phyloP scores from a whole-genome alignment of 2,797 vertebrate species.

The Pangasius mekongensis region DNA sequence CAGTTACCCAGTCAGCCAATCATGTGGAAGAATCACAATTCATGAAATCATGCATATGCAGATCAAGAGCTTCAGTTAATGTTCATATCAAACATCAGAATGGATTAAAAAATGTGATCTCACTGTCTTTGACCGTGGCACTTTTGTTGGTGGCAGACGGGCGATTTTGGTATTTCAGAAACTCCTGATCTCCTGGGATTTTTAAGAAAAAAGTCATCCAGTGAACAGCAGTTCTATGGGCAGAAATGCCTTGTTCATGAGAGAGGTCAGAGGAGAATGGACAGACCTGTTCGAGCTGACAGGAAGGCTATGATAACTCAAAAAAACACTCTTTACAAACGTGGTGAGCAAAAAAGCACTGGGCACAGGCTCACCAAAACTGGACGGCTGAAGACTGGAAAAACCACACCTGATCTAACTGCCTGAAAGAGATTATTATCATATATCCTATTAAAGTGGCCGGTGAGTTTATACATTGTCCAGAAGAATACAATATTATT shows the following conservation, averaged over 20 bases:
- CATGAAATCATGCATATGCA: neutral
- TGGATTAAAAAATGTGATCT: neutral
- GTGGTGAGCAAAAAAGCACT: neutral
- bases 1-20: neutral
- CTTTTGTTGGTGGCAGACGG: neutral
- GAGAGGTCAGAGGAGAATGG: neutral
- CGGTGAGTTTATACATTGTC: neutral
- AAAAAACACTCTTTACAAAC: neutral
- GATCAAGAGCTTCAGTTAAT: neutral
- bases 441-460: neutral
- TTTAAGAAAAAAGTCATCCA: neutral
- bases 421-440: too few species aligned
- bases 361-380: neutral
- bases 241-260: neutral
- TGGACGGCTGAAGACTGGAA: neutral
- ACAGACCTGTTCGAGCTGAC: neutral
- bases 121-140: neutral
- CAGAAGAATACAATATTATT: neutral
- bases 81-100: neutral
- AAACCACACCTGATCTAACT: neutral
- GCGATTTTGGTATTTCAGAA: neutral
- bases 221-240: neutral
- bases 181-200: neutral
- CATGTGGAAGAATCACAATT: neutral
- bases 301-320: neutral